Evolutionary conservation across 2,888 invertebrate species (phyloP), one percentile per base, ranked within the genome.

Genomic region (Volucella zonaria): DNA sequence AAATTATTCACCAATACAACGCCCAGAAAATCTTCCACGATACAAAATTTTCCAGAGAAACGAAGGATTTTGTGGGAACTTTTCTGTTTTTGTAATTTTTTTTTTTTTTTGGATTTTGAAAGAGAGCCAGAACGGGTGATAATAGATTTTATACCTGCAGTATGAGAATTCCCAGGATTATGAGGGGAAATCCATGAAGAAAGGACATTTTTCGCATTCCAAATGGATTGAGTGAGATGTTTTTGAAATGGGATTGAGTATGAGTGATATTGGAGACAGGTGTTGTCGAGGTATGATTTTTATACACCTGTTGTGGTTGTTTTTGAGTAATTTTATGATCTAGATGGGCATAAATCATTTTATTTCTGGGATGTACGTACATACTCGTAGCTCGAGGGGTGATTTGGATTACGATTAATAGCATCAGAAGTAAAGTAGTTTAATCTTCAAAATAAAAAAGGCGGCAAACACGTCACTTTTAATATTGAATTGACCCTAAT

Each of bases 101-200:
- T 6, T 31, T 31, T 31, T 31, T 31, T 6, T 31, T 58, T 61
- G 56, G 3, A 31, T 31, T 58, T 61, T 62, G 2, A n/a, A 59
- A 47, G 68, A 38, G 18, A 43, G 66, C 15, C 47, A 76, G 61
- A 52, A 47, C n/a, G 40, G 31, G 14, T 45, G 49, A 42, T 45
- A 47, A 56, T 52, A 31, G 18, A 56, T 58, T 51, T 61, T 45
- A 66, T 75, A 70, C 79, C 75, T 83, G 83, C 79, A 75, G 70
- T 79, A 61, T 71, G 79, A 75, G 79, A 80, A 83, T 79, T 80
- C 83, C 83, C 83, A 79, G 83, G 71, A 83, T 75, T 59, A 70
- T 31, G 1, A 64, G 70, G 77, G 54, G 70, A 76, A 73, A 1
- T 59, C 10, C 8, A 10, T 40, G 42, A 11, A 66, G 12, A 4